phyloP scores from a whole-genome alignment of 1,140 invertebrate genomes.

The Aphis craccivora region DNA sequence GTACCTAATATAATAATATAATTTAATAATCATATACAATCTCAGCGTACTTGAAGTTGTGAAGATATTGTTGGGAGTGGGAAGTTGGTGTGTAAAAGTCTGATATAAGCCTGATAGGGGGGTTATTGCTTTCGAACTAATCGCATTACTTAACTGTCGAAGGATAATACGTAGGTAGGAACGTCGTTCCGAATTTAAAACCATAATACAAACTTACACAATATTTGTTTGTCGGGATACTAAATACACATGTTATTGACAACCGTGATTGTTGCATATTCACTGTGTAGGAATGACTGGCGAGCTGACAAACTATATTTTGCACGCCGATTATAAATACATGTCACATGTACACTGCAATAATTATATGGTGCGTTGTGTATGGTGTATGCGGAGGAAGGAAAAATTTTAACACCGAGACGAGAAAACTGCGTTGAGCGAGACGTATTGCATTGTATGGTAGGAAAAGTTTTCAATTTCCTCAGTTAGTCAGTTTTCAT shows the following conservation, averaged over 20 bases:
- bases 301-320: not conserved
- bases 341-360: not conserved
- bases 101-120: no score
- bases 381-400: not conserved
- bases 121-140: conserved; percentile 18
- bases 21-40: not conserved
- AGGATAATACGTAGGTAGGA: conserved; percentile 19
- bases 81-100: not conserved
- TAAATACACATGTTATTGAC: not conserved
- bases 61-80: not conserved
- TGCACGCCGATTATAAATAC: not conserved
- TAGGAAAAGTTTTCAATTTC: not conserved
- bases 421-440: not conserved
- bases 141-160: not conserved
- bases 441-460: not conserved
- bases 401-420: not conserved
- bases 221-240: not conserved
- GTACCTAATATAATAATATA: not conserved
- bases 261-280: not conserved
- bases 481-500: not conserved
- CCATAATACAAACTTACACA: not conserved
- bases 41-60: not conserved
- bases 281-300: not conserved
- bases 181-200: not conserved
- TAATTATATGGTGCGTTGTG: not conserved